Percentiles rank a stretch among this genome's conserved stretches.
Evolutionary conservation across 37 sponge, comb jelly and placozoan species (phyloP).

Genomic region (Ephydatia muelleri): DNA sequence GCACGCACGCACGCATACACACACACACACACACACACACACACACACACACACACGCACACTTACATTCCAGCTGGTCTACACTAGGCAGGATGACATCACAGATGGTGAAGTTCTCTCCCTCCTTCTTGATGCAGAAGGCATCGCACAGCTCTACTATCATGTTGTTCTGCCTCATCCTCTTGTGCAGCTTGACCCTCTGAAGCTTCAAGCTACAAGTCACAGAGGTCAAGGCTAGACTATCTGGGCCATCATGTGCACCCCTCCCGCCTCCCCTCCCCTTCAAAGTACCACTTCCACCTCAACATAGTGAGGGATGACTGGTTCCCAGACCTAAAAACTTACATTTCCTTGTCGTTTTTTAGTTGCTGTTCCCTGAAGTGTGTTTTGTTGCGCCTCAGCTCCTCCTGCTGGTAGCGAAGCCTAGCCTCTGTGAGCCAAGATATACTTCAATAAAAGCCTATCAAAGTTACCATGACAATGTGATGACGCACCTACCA

Average conservation of each 20-base stretch:
- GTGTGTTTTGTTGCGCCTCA: neutral
- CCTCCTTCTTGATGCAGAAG: constrained; percentile 54
- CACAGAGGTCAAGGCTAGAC: neutral
- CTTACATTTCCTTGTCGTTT: constrained; percentile 19
- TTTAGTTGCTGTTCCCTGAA: neutral
- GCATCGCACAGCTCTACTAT: constrained; percentile 38
- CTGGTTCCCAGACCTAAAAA: neutral
- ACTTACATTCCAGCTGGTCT: constrained; percentile 57
- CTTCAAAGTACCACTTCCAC: neutral
- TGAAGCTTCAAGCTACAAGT: constrained; percentile 37
- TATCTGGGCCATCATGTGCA: neutral
- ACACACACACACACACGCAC: neutral
- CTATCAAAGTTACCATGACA: neutral
- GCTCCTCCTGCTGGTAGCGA: neutral
- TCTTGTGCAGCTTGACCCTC: constrained; percentile 4
- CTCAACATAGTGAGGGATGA: neutral
- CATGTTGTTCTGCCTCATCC: constrained; percentile 51
- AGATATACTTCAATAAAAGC: neutral
- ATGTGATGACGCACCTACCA: neutral
- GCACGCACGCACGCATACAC: too few relatives aligned
- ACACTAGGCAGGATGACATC: constrained; percentile 55
- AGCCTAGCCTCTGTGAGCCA: neutral
- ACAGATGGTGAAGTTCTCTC: constrained; percentile 46
- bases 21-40: neutral
- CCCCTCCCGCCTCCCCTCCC: neutral